Evolutionary conservation across 2,113 vertebrate species (phyloP).

Genomic region (Mobula hypostoma): DNA sequence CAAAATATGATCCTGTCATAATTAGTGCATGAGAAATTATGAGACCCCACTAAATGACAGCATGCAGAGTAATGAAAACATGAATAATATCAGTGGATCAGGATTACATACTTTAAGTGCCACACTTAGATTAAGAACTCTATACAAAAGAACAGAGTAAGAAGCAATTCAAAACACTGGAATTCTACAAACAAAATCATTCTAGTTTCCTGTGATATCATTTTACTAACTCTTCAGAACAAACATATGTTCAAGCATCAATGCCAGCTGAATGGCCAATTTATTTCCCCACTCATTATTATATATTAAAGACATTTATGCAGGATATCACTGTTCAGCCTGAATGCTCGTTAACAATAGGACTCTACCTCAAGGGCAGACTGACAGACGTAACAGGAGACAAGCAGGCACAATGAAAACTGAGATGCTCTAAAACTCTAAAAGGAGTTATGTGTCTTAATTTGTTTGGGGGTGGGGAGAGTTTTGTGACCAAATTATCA

Average conservation of each 20-base stretch:
- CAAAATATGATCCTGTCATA: conserved; percentile 35
- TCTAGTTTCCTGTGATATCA: conserved; percentile 16
- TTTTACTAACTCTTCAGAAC: conserved; percentile 16
- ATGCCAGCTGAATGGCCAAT: conserved; percentile 4
- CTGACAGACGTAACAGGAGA: background rate
- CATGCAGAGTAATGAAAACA: conserved; percentile 27
- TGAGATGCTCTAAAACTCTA: background rate
- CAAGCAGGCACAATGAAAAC: background rate
- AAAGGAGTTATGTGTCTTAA: background rate
- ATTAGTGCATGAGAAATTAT: conserved; percentile 12
- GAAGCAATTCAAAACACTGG: conserved; percentile 18
- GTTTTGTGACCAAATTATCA: background rate
- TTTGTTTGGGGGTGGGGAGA: background rate
- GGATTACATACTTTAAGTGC: conserved; percentile 13
- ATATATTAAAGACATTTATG: conserved; percentile 29
- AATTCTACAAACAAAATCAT: background rate
- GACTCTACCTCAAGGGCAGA: conserved; percentile 15
- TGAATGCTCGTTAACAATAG: conserved; percentile 4
- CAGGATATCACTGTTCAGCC: conserved; percentile 1
- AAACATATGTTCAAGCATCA: conserved; percentile 9
- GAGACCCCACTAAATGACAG: conserved; percentile 10
- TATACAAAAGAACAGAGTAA: background rate
- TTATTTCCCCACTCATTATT: conserved; percentile 19
- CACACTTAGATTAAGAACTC: background rate
- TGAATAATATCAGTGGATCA: conserved; percentile 17